phyloP scores from a whole-genome alignment of 2,113 vertebrate genomes.

The Dascyllus trimaculatus region DNA sequence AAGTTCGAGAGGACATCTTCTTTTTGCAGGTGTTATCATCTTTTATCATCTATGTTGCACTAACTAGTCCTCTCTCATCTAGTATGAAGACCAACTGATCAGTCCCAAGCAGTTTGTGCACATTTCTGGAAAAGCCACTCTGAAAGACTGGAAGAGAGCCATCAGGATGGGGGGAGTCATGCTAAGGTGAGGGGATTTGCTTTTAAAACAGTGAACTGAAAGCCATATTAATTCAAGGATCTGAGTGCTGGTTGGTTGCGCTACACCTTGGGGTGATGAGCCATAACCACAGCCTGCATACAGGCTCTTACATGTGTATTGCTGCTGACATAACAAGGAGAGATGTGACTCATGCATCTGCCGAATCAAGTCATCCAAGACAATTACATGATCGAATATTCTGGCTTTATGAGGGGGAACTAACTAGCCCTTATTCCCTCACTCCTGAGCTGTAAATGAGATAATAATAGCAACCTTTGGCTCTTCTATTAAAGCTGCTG shows the following conservation, averaged over 20 bases:
- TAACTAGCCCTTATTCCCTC: not conserved
- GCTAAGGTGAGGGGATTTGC: conserved; percentile 88
- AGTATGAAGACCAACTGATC: conserved; percentile 98
- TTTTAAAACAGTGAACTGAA: too few relatives aligned
- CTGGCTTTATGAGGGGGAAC: not conserved
- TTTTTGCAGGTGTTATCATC: not conserved
- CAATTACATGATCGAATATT: too few relatives aligned
- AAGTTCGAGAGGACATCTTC: too few relatives aligned
- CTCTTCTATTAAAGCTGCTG: not conserved
- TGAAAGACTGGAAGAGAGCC: conserved; percentile 99
- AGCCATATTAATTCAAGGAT: not conserved
- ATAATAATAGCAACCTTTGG: not conserved
- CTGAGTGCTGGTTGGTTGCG: not conserved
- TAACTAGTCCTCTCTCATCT: conserved; percentile 11
- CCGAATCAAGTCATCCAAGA: not conserved
- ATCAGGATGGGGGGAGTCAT: conserved; percentile 97
- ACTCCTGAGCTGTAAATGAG: not conserved
- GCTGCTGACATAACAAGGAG: not conserved
- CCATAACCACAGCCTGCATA: not conserved
- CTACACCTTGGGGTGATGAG: not conserved
- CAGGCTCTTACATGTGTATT: not conserved
- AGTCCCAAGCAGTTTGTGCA: conserved; percentile 99
- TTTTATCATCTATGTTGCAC: not conserved
- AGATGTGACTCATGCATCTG: conserved; percentile 5
- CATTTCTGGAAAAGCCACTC: conserved; percentile 96